Conservation (phyloP, 2,797 vertebrate genomes). For the Cossypha caffra region DNA sequence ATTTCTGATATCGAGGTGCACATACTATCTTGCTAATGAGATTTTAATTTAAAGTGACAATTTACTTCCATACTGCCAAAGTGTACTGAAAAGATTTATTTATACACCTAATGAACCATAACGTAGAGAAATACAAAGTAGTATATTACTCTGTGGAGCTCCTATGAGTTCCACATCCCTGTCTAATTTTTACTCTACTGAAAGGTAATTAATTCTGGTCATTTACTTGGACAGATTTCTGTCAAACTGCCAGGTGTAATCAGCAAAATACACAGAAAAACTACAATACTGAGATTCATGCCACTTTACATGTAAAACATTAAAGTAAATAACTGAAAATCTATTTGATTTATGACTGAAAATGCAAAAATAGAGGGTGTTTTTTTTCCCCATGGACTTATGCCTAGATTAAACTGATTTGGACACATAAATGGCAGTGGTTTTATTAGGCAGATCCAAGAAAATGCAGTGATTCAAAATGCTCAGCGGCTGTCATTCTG, state of each 20-base stretch:
- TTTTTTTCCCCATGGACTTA: not conserved
- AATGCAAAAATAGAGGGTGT: not conserved
- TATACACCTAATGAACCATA: conserved; percentile 25
- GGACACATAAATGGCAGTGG: not conserved
- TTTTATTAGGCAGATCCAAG: not conserved
- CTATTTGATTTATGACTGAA: not conserved
- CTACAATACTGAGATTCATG: not conserved
- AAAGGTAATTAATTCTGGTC: conserved; percentile 17
- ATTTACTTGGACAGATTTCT: conserved; percentile 21
- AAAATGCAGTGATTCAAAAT: not conserved
- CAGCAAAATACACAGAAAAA: not conserved
- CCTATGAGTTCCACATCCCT: not conserved
- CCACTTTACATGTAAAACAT: not conserved
- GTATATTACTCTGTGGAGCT: not conserved
- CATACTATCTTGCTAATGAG: not conserved
- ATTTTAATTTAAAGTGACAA: conserved; percentile 51
- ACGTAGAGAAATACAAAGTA: not conserved
- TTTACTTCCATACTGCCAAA: conserved; percentile 33
- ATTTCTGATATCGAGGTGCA: not conserved
- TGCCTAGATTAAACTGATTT: not conserved
- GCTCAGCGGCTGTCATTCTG: not conserved
- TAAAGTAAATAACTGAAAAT: not conserved
- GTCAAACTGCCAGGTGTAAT: conserved; percentile 5
- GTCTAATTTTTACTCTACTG: conserved; percentile 19
- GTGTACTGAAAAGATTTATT: conserved; percentile 35